Conservation (phyloP, 2,888 invertebrate species). For the Eupithecia tripunctaria region DNA sequence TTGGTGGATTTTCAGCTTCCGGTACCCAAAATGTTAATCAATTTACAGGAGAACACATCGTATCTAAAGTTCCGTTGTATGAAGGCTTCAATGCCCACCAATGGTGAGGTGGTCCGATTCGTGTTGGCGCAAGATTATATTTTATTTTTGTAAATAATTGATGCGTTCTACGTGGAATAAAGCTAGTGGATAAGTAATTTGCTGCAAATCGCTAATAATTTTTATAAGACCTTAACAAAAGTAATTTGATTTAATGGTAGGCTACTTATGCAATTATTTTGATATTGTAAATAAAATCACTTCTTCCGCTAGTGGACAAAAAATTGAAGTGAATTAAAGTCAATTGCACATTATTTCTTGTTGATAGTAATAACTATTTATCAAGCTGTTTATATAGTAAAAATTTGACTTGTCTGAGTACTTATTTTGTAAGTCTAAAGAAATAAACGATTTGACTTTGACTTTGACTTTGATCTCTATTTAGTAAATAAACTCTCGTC, state of each 20-base stretch:
- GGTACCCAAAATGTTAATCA: background rate
- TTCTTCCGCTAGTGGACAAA: too few species aligned
- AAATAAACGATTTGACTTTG: too few species aligned
- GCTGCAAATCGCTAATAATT: background rate
- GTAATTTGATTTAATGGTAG: background rate
- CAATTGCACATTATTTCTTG: too few species aligned
- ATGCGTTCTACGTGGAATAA: background rate
- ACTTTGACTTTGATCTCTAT: too few species aligned
- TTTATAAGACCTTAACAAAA: background rate
- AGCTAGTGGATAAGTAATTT: background rate
- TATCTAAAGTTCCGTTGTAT: background rate
- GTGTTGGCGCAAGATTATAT: background rate
- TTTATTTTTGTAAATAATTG: background rate
- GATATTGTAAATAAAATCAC: too few species aligned
- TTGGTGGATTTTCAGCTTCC: background rate
- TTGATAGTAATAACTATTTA: too few species aligned
- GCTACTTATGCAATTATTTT: too few species aligned
- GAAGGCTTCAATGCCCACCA: background rate
- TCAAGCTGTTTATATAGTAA: too few species aligned
- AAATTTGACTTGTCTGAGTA: too few species aligned
- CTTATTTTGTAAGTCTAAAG: too few species aligned
- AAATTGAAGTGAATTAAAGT: too few species aligned
- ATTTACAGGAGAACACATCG: background rate
- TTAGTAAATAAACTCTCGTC: too few species aligned
- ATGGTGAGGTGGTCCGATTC: background rate